Evolutionary conservation across 2,888 invertebrate species (phyloP).

Genomic region (Agriotes lineatus): DNA sequence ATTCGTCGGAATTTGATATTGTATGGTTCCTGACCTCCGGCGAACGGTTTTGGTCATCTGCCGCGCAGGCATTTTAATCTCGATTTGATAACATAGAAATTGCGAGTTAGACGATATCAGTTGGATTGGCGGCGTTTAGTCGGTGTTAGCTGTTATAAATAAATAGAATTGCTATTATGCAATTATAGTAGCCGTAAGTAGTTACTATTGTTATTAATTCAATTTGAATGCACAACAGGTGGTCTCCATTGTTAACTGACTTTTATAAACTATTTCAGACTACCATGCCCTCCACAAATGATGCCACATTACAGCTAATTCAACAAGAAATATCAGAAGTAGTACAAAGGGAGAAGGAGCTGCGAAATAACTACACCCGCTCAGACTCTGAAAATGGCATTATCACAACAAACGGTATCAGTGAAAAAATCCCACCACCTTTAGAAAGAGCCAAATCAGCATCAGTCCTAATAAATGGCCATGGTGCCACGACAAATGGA

Average conservation of each 20-base stretch:
- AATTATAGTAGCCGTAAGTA: conserved; percentile 6
- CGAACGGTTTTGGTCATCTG: conserved; percentile 36
- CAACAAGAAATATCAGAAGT: conserved; percentile 92
- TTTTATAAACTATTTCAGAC: conserved; percentile 5
- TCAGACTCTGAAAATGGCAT: conserved; percentile 54
- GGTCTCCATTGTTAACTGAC: conserved; percentile 21
- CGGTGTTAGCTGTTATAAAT: neutral
- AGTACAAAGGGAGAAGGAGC: conserved; percentile 85
- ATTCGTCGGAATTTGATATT: conserved; percentile 48
- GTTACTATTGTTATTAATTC: neutral
- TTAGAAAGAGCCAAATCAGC: conserved; percentile 53
- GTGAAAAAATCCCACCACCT: conserved; percentile 63
- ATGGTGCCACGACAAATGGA: conserved; percentile 62
- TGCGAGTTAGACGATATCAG: neutral
- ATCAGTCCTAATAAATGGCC: conserved; percentile 29
- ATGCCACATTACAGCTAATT: conserved; percentile 83
- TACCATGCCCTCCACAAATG: conserved; percentile 55
- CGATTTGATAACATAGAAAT: conserved; percentile 31
- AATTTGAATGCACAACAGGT: conserved; percentile 23
- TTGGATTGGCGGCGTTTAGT: neutral
- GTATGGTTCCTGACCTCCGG: conserved; percentile 41
- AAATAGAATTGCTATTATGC: neutral
- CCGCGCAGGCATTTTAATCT: conserved; percentile 41
- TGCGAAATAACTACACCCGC: conserved; percentile 72
- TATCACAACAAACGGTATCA: conserved; percentile 9